Evolutionary conservation across 2,888 invertebrate genomes (phyloP).

Genomic region (Seira ritae): DNA sequence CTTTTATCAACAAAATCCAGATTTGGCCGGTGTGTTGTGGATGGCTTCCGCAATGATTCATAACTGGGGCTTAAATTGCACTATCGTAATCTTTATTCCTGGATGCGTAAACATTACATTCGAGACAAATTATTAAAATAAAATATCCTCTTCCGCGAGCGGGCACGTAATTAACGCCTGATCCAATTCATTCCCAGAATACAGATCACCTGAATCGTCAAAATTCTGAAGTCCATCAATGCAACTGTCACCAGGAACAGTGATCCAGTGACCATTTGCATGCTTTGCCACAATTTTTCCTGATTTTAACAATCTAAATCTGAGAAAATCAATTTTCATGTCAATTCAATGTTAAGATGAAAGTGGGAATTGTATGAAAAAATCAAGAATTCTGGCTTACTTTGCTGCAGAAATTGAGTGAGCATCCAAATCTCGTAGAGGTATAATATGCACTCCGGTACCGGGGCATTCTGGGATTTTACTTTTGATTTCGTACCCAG

Average conservation of each 20-base stretch:
- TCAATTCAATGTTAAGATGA: not conserved
- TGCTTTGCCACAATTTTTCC: constrained; percentile 61
- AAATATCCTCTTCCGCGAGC: constrained; percentile 41
- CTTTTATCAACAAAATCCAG: too few relatives aligned
- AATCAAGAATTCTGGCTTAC: constrained; percentile 32
- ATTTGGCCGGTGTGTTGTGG: too few relatives aligned
- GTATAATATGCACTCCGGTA: constrained; percentile 59
- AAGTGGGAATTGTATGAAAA: not conserved
- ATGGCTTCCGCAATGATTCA: too few relatives aligned
- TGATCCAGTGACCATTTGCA: constrained; percentile 59
- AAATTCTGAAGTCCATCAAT: constrained; percentile 64
- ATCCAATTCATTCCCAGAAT: constrained; percentile 52
- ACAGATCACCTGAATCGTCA: constrained; percentile 39
- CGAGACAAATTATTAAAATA: too few relatives aligned
- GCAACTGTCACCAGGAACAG: constrained; percentile 49
- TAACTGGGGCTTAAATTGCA: too few relatives aligned
- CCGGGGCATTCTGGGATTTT: constrained; percentile 60
- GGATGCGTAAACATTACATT: too few relatives aligned
- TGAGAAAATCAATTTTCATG: constrained; percentile 12
- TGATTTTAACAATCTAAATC: constrained; percentile 56
- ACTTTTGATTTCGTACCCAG: constrained; percentile 47
- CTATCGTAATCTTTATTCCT: too few relatives aligned
- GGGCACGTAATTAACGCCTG: constrained; percentile 63
- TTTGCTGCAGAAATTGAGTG: constrained; percentile 51
- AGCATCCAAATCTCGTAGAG: constrained; percentile 48